Evolutionary conservation across 2,797 vertebrate genomes (phyloP).

Genomic region (Diceros bicornis): DNA sequence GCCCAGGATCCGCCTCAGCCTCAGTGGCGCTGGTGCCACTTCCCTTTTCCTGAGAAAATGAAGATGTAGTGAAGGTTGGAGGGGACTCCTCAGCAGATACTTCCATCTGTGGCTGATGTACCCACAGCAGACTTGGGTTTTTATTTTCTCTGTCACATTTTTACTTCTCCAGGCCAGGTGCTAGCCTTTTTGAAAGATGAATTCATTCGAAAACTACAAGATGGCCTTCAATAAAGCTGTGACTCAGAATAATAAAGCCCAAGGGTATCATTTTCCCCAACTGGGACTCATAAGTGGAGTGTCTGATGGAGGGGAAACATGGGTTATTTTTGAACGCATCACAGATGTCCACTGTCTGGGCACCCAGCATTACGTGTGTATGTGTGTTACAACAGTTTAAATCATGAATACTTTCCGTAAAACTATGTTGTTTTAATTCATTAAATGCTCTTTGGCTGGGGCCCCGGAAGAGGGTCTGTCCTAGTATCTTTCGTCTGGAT

Average conservation of each 20-base stretch:
- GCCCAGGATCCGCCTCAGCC: neutral
- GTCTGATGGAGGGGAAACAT: neutral
- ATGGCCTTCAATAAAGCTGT: neutral
- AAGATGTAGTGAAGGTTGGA: fast-evolving
- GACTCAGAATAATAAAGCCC: neutral
- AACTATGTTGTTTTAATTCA: neutral
- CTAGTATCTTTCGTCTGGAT: fast-evolving
- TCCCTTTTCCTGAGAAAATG: neutral
- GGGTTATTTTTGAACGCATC: neutral
- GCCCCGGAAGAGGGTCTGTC: neutral
- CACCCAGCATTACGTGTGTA: fast-evolving
- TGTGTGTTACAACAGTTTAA: neutral
- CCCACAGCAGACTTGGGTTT: fast-evolving
- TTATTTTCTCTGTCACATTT: neutral
- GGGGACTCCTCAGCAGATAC: fast-evolving
- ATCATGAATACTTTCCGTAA: neutral
- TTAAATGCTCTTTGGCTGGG: neutral
- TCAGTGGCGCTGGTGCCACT: neutral
- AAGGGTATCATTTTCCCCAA: neutral
- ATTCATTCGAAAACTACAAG: neutral
- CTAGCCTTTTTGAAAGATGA: neutral
- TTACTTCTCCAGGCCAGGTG: neutral
- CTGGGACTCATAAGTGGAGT: neutral
- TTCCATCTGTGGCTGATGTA: fast-evolving
- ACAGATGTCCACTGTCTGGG: neutral